Evolutionary conservation across 1,140 invertebrate genomes (phyloP).

Genomic region (Drosophila subpulchrella): DNA sequence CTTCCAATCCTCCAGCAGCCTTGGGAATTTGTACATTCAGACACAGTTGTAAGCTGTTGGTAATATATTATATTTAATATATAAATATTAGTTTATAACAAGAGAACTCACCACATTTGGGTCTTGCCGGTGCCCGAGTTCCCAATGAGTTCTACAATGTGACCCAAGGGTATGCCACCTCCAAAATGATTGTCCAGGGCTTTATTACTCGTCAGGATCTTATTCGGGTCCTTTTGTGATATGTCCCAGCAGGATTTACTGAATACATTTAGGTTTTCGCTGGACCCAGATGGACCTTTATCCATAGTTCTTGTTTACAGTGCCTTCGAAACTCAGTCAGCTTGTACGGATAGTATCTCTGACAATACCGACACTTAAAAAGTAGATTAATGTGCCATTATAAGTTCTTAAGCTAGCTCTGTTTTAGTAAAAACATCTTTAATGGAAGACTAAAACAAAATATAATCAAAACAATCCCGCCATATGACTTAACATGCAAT

Average conservation of each 20-base stretch:
- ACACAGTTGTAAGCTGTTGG: slow-evolving; percentile 41
- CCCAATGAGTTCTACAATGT: slow-evolving; percentile 54
- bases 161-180: slow-evolving; percentile 50
- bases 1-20: slow-evolving; percentile 30
- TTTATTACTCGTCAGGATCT: slow-evolving; percentile 38
- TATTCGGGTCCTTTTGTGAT: slow-evolving; percentile 1
- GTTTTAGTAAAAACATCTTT: background rate
- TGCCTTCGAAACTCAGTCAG: background rate
- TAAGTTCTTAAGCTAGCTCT: background rate
- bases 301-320: slow-evolving; percentile 1
- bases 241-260: slow-evolving; percentile 30
- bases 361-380: background rate
- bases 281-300: background rate
- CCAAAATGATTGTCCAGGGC: slow-evolving; percentile 31
- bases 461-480: slow-evolving; percentile 10
- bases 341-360: background rate
- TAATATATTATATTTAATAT: background rate
- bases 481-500: slow-evolving; percentile 3
- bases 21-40: slow-evolving; percentile 51
- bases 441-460: too few species aligned
- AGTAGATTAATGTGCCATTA: background rate
- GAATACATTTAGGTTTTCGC: slow-evolving; percentile 18
- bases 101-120: slow-evolving; percentile 43
- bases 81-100: background rate
- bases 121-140: slow-evolving; percentile 56